Base-by-base conservation (phyloP, 2,797 vertebrate species). In the Tauraco hartlaubi region DNA sequence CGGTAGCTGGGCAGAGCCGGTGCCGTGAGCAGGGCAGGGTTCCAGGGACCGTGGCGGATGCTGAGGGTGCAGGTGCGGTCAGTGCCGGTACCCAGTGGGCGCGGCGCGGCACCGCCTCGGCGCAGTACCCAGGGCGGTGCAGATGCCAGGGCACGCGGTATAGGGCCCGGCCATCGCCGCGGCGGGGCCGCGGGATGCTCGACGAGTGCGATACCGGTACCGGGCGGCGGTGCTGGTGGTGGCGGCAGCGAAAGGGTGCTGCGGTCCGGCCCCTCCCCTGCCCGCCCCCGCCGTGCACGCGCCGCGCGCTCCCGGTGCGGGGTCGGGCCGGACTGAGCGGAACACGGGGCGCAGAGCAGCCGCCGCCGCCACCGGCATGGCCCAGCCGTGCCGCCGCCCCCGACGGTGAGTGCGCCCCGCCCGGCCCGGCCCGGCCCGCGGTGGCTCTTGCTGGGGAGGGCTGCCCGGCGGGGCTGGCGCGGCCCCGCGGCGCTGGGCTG, bases 251-350 rank as follows among this genome's bases (percentile, higher is more conserved):
- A 92, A 91, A 69, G 94, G 96, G 92, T 94, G 84, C 52, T 23
- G 80, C 39, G 39, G 68, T 9, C 3, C 91, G 66, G 79, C 63
- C 93, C 93, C 93, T 85, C 91, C 92, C 77, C 79, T 59, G 51
- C 88, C 88, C 72, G 62, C 86, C 86, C 48, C 94, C 92, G 94
- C 94, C 89, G 92, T 97, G 95, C 95, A 94, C 97, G 95, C 96
- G 96, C 97, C 93, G 95, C 96, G 97, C 97, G 96, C 97, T 95
- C 96, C 92, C 48, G 89, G 94, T 96, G 96, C 93, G 93, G 95
- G 96, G 96, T 95, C 96, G 95, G 96, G 95, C 95, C 90, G 94
- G 96, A 94, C 94, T 54, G 95, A 96, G 92, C 94, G 90, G 92
- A 97, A 97, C 95, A 87, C 92, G 93, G 88, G 94, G 95, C 94